A percentile compares a stretch with the other conserved stretches of the same genome.
phyloP scores from a whole-genome alignment of 1,140 invertebrate genomes.

The Psix sp. region DNA sequence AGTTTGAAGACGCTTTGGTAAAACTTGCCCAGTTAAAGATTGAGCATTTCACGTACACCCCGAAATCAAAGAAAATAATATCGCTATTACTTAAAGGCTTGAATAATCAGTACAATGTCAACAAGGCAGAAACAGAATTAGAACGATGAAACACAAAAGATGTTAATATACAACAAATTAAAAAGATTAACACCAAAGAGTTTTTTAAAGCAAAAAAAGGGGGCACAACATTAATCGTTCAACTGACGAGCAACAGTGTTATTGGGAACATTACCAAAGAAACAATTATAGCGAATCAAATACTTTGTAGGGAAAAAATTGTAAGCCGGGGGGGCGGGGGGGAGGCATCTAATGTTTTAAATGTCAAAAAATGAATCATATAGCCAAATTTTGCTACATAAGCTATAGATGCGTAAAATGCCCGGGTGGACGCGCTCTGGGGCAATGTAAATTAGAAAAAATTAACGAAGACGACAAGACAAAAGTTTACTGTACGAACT shows the following conservation, averaged over 20 bases:
- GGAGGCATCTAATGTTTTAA: too few relatives aligned
- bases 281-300: constrained; percentile 7
- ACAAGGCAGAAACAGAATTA: too few relatives aligned
- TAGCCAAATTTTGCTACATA: constrained; percentile 9
- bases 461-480: neutral
- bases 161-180: constrained; percentile 18
- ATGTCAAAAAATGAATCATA: constrained; percentile 31
- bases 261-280: neutral
- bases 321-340: neutral
- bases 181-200: constrained; percentile 20
- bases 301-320: constrained; percentile 22
- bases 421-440: neutral
- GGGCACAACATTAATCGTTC: constrained; percentile 9
- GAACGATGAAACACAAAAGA: too few relatives aligned
- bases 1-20: too few relatives aligned
- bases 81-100: too few relatives aligned
- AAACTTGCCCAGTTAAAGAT: too few relatives aligned
- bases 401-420: constrained; percentile 24
- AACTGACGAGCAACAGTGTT: constrained; percentile 7
- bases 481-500: constrained; percentile 36
- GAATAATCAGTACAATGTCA: too few relatives aligned
- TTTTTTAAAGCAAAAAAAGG: constrained; percentile 24
- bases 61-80: too few relatives aligned
- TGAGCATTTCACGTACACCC: too few relatives aligned
- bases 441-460: constrained; percentile 9